A percentile compares a stretch with the other conserved stretches of the same genome.
Conservation (phyloP, 2,888 invertebrate species). For the Melolontha melolontha region DNA sequence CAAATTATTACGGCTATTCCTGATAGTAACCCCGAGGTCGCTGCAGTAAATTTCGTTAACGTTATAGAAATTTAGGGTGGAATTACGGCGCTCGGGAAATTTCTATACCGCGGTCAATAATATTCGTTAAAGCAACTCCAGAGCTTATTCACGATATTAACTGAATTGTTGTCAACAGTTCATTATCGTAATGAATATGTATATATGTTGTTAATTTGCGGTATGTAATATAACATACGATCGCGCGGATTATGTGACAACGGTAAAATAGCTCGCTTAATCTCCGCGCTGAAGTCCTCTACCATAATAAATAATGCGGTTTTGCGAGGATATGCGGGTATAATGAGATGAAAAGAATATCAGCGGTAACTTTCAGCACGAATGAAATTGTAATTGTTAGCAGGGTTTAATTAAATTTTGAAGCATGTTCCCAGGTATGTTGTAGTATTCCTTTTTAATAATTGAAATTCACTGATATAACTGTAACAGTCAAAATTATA, state of each 20-base stretch:
- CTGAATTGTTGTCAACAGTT: constrained; percentile 19
- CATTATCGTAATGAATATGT: constrained; percentile 36
- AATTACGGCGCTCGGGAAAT: not conserved
- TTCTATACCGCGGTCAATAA: constrained; percentile 22
- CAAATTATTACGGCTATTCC: constrained; percentile 32
- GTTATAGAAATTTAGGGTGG: constrained; percentile 27
- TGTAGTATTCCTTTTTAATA: too few relatives aligned
- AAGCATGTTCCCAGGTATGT: too few relatives aligned
- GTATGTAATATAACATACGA: constrained; percentile 16
- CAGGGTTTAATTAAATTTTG: too few relatives aligned
- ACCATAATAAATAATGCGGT: constrained; percentile 23
- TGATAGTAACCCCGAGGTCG: constrained; percentile 13
- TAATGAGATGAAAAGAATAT: constrained; percentile 4
- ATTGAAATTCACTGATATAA: too few relatives aligned
- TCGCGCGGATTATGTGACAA: constrained; percentile 8
- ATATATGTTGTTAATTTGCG: constrained; percentile 28
- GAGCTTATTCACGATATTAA: not conserved
- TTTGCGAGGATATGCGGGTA: constrained; percentile 8
- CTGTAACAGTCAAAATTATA: too few relatives aligned
- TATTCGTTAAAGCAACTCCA: constrained; percentile 2
- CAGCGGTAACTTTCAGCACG: too few relatives aligned
- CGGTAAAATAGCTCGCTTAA: constrained; percentile 20
- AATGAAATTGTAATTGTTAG: too few relatives aligned
- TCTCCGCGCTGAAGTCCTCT: not conserved
- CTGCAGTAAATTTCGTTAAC: constrained; percentile 26